Evolutionary conservation across 2,797 vertebrate species (phyloP).

Genomic region (Sparus aurata): DNA sequence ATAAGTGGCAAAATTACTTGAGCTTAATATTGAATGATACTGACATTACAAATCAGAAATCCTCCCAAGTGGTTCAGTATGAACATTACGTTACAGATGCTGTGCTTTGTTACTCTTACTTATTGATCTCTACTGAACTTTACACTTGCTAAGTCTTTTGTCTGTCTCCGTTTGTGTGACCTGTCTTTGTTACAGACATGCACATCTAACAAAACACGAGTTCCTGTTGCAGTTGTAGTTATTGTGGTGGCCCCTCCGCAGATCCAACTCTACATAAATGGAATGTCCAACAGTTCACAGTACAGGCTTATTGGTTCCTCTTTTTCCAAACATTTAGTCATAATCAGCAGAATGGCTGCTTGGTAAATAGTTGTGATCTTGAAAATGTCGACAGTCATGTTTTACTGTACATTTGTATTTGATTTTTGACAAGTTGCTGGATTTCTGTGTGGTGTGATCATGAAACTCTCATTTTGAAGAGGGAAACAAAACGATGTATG

Average conservation of each 20-base stretch:
- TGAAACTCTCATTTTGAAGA: neutral
- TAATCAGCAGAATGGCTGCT: neutral
- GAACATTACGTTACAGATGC: neutral
- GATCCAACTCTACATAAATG: neutral
- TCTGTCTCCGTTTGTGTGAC: neutral
- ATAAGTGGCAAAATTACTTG: neutral
- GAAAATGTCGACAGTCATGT: neutral
- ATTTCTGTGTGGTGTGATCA: too few relatives aligned
- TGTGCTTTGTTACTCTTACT: neutral
- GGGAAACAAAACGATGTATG: neutral
- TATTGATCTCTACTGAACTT: neutral
- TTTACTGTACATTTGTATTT: neutral
- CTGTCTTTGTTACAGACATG: neutral
- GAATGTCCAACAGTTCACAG: neutral
- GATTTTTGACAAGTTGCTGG: neutral
- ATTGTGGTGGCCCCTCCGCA: neutral
- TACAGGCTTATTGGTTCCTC: neutral
- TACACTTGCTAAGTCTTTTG: too few relatives aligned
- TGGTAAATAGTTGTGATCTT: neutral
- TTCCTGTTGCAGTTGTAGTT: constrained; percentile 23
- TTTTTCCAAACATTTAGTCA: neutral
- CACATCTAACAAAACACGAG: neutral
- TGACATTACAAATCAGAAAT: neutral
- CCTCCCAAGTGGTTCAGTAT: neutral
- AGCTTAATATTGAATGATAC: neutral